These are phyloP conservation scores for Uria aalge DNA, from an alignment of 2,113 vertebrate species.

Conservation along the genomic window DNA sequence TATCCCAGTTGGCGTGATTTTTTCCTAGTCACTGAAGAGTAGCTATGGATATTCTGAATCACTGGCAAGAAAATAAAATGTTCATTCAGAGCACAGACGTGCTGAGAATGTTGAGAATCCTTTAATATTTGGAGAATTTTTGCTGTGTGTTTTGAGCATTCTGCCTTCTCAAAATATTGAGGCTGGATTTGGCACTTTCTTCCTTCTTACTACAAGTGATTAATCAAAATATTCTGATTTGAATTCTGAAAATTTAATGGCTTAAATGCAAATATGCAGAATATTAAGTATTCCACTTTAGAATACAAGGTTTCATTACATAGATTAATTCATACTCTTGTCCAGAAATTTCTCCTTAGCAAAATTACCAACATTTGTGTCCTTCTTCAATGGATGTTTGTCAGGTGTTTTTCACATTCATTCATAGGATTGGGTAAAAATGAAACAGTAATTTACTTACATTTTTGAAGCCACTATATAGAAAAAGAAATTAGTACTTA, in stretches of 20 bases:
- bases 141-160: constrained; percentile 11
- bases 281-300: background rate
- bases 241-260: constrained; percentile 21
- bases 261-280: constrained; percentile 45
- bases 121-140: constrained; percentile 48
- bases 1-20: constrained; percentile 64
- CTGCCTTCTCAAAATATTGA: constrained; percentile 22
- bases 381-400: background rate
- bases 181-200: constrained; percentile 15
- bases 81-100: constrained; percentile 53
- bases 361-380: background rate
- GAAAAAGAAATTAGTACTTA: background rate
- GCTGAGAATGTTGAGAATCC: constrained; percentile 58
- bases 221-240: constrained; percentile 63
- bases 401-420: background rate
- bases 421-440: background rate
- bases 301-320: background rate
- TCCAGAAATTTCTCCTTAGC: background rate
- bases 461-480: background rate
- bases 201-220: constrained; percentile 12
- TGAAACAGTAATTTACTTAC: background rate
- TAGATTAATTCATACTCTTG: background rate
- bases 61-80: constrained; percentile 72
- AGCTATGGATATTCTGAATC: constrained; percentile 63
- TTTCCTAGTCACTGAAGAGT: constrained; percentile 54